These are phyloP conservation scores for Gobius niger DNA, from an alignment of 2,113 vertebrate genomes.

Conservation along the genomic window DNA sequence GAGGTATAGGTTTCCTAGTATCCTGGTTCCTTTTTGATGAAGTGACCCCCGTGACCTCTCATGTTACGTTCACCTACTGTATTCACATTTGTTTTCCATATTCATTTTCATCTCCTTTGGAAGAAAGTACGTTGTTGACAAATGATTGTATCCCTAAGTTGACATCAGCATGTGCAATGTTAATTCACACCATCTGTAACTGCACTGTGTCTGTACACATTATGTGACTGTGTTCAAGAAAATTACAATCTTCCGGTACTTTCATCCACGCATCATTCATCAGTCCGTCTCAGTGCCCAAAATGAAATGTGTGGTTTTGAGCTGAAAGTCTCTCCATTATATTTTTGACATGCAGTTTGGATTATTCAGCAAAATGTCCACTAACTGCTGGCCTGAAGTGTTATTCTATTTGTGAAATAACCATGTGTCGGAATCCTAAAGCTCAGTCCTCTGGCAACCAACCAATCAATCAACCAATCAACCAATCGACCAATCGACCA, in stretches of 20 bases:
- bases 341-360: no score
- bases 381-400: no score
- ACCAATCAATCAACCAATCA: no score
- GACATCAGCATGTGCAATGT: constrained; percentile 19
- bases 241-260: constrained; percentile 9
- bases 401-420: no score
- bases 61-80: neutral
- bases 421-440: no score
- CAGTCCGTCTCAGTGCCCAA: neutral
- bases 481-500: no score
- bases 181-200: neutral
- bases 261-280: constrained; percentile 18
- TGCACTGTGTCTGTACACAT: no score
- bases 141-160: constrained; percentile 5
- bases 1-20: constrained; percentile 57
- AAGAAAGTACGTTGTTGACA: constrained; percentile 16
- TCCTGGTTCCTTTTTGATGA: constrained; percentile 22
- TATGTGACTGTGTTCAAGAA: constrained; percentile 49
- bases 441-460: no score
- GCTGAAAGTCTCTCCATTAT: constrained; percentile 47
- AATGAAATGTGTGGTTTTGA: constrained; percentile 37
- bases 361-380: no score
- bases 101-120: constrained; percentile 15
- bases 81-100: constrained; percentile 18
- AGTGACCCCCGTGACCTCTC: constrained; percentile 33